Base-by-base conservation (phyloP, 2,113 vertebrate species). In the Pachypanchax playfairii region DNA sequence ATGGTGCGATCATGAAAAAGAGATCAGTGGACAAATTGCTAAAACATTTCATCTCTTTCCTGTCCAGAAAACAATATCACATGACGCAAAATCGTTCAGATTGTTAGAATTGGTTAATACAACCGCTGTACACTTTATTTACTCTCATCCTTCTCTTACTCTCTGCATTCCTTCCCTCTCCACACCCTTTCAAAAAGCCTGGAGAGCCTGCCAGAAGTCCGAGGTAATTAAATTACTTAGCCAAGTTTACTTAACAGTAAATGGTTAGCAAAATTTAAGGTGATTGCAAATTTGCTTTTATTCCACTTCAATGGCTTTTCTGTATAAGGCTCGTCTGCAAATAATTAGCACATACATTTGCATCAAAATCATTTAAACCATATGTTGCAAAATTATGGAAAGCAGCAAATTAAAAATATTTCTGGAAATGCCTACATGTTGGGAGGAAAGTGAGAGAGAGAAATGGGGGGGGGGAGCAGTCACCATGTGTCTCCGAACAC, bases 331-430 rank as follows among this genome's bases (percentile, higher is more conserved):
- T 93, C 87, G 90, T 93, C 92, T 94, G 92, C 92, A 93, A 92
- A 84, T 95, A 95, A 96, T 95, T 95, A 94, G 93, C 87, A 86
- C 76, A 91, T 89, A 88, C 89, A 96, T 96, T 95, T 95, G 94
- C 94, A 96, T 95, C 91, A 94, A 92, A 95, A 94, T 94, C 91
- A 69, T 91, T 92, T 85, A 88, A 85, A 91, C 94, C 94, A 95
- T 95, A 96, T 96, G 94, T 87, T 94, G 77, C 88, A 83, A 91
- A 90, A 90, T 93, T 89, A 90, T 89, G 90, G 89, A 91, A 91
- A 91, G 88, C 72, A 91, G 92, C 88, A 91, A 92, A 83, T 65
- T 87, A 73, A 90, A 88, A 92, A 89, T 88, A 85, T 84, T 89
- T 74, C 73, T 85, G 73, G 89, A 94, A 91, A 91, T 92, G 92